A percentile compares a stretch with the other conserved stretches of the same genome.
Evolutionary conservation across 2,113 vertebrate species (phyloP).

Genomic region (Melierax canorus): DNA sequence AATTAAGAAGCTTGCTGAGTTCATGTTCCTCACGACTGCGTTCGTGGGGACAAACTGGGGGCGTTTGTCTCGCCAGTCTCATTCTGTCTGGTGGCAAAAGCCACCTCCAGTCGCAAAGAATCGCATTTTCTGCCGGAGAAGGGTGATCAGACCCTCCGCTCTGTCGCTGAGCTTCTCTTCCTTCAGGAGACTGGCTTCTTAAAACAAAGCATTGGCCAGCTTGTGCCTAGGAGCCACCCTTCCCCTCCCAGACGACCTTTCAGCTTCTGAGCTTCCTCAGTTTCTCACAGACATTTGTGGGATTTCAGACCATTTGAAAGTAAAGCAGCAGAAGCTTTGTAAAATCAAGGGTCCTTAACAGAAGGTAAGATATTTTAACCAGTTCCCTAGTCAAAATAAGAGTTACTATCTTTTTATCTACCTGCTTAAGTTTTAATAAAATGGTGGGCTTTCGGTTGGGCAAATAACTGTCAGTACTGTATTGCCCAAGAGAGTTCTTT

Average conservation of each 20-base stretch:
- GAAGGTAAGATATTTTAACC: constrained; percentile 1
- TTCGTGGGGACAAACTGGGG: background rate
- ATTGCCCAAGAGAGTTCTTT: background rate
- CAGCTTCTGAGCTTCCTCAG: constrained; percentile 5
- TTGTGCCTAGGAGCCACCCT: background rate
- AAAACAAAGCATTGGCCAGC: background rate
- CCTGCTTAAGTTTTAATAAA: background rate
- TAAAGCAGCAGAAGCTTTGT: constrained; percentile 17
- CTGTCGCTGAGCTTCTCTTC: background rate
- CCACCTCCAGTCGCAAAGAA: background rate
- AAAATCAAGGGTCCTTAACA: background rate
- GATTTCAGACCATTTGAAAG: constrained; percentile 16
- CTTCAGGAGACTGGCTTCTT: background rate
- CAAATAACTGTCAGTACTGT: background rate
- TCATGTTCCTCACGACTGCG: accelerated
- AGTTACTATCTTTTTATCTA: background rate
- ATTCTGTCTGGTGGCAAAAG: background rate
- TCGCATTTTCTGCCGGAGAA: background rate
- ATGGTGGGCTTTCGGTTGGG: background rate
- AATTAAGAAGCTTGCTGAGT: background rate
- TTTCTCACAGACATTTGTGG: background rate
- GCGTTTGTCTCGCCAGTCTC: background rate
- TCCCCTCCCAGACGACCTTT: background rate
- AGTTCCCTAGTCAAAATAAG: background rate
- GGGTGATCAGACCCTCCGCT: background rate